These are phyloP conservation scores for Actenoides hombroni DNA, from an alignment of 2,113 vertebrate genomes.

Conservation along the genomic window DNA sequence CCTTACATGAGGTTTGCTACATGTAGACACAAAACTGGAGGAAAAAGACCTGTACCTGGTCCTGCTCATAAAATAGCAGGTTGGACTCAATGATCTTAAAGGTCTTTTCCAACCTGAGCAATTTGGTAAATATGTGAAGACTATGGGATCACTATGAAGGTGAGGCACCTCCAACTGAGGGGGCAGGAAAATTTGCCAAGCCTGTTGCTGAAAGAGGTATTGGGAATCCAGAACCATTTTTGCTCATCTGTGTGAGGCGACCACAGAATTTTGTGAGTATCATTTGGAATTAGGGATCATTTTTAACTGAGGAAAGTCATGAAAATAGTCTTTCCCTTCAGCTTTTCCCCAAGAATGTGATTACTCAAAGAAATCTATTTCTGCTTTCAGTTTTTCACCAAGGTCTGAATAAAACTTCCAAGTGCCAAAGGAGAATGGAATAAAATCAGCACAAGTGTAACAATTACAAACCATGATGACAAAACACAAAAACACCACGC, in stretches of 20 bases:
- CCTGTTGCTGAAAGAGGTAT: neutral
- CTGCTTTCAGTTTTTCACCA: neutral
- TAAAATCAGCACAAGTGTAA: neutral
- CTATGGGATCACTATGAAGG: neutral
- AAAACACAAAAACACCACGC: neutral
- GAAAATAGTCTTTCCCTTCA: neutral
- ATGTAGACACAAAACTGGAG: neutral
- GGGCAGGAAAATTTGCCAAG: neutral
- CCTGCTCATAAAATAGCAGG: neutral
- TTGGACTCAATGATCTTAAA: no score
- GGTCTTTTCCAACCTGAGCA: no score
- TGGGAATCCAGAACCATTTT: neutral
- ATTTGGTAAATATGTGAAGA: no score
- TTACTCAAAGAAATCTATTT: neutral
- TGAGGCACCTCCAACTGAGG: neutral
- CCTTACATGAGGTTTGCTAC: neutral
- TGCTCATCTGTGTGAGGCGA: accelerated
- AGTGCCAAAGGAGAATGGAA: neutral
- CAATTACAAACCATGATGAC: neutral
- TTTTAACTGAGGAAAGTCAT: neutral
- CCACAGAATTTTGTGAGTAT: neutral
- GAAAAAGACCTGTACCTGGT: neutral
- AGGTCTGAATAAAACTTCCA: accelerated
- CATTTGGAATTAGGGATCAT: neutral
- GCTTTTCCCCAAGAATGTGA: neutral